phyloP scores from a whole-genome alignment of 2,888 invertebrate species.

The Portevinia maculata region DNA sequence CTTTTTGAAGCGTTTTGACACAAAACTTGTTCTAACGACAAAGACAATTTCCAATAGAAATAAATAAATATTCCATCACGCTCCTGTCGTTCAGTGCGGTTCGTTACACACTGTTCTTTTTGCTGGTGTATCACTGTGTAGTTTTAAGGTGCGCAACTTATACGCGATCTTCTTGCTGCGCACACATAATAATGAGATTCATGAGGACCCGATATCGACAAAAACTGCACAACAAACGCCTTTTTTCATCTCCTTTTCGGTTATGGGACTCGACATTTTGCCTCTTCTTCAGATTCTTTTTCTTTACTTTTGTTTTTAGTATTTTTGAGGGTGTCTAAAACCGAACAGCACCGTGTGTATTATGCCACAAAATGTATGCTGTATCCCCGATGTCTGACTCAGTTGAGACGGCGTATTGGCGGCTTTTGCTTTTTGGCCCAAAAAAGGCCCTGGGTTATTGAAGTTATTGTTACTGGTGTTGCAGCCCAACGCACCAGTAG shows the following conservation, averaged over 20 bases:
- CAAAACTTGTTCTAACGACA: no score
- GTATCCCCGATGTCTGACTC: constrained; percentile 38
- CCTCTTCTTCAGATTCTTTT: constrained; percentile 12
- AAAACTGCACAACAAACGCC: constrained; percentile 48
- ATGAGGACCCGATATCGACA: constrained; percentile 27
- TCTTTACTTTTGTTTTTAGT: constrained; percentile 1
- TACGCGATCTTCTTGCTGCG: constrained; percentile 12
- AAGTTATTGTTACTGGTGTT: constrained; percentile 54
- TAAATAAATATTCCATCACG: background rate
- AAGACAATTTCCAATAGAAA: no score
- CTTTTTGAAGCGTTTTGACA: no score
- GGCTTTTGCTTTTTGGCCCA: constrained; percentile 49
- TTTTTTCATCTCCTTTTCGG: constrained; percentile 55
- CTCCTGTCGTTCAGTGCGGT: background rate
- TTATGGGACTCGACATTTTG: constrained; percentile 16
- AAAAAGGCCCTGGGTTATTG: constrained; percentile 42
- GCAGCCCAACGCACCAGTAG: constrained; percentile 20
- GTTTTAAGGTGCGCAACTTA: constrained; percentile 14
- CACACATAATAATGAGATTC: constrained; percentile 43
- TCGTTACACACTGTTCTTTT: constrained; percentile 17
- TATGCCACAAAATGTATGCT: constrained; percentile 54
- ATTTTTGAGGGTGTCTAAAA: constrained; percentile 68
- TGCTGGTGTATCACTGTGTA: background rate
- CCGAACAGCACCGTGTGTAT: constrained; percentile 64
- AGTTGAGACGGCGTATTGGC: constrained; percentile 35